Evolutionary conservation across 1,140 invertebrate genomes (phyloP).

Genomic region (Ephestia elutella): DNA sequence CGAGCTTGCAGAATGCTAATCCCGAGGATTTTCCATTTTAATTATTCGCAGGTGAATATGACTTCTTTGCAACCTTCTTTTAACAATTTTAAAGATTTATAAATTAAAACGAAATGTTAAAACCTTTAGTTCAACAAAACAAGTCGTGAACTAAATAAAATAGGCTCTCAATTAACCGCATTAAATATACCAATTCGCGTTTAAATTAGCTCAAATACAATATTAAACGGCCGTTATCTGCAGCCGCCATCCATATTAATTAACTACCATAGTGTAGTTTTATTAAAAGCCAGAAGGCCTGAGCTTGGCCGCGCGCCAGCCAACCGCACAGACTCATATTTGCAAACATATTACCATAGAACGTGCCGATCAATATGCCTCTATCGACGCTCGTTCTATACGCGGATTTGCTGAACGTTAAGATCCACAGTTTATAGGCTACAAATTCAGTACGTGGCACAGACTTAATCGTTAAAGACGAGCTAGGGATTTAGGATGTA

Average conservation of each 20-base stretch:
- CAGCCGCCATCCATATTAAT: slow-evolving; percentile 12
- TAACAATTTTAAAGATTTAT: too few relatives aligned
- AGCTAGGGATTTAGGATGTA: neutral
- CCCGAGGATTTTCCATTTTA: neutral
- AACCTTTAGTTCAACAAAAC: too few relatives aligned
- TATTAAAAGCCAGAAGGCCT: slow-evolving; percentile 10
- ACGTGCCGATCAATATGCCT: slow-evolving; percentile 3
- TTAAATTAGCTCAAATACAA: neutral
- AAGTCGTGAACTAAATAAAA: neutral
- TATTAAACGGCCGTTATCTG: neutral
- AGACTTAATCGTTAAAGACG: neutral
- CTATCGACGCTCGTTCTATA: slow-evolving; percentile 1
- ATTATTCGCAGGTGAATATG: neutral
- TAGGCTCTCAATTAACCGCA: neutral
- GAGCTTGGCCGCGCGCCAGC: slow-evolving; percentile 30
- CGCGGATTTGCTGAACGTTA: slow-evolving; percentile 8
- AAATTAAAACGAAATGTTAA: too few relatives aligned
- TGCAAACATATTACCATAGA: slow-evolving; percentile 19
- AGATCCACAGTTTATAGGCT: slow-evolving; percentile 6
- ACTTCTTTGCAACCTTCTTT: neutral
- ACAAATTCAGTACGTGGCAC: slow-evolving; percentile 6
- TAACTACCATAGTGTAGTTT: slow-evolving; percentile 20
- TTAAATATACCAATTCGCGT: neutral
- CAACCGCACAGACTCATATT: slow-evolving; percentile 36
- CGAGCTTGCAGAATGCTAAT: neutral